Conservation (phyloP, 1,140 invertebrate species). For the Campoletis sonorensis region DNA sequence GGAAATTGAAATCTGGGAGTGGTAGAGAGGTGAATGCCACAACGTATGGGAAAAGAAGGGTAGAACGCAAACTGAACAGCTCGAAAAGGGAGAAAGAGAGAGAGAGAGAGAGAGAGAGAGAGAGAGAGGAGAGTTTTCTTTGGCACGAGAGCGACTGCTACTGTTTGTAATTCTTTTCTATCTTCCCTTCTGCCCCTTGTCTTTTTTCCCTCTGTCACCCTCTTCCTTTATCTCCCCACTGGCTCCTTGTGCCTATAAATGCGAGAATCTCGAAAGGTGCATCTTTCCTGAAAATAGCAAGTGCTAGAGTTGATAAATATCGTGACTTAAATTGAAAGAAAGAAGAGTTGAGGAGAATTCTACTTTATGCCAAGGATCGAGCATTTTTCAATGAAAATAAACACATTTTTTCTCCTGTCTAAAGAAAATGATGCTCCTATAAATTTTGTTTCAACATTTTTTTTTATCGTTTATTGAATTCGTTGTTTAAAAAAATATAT, state of each 20-base stretch:
- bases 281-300: conserved; percentile 3
- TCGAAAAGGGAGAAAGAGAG: too few relatives aligned
- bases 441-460: too few relatives aligned
- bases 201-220: neutral
- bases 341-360: neutral
- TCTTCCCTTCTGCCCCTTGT: neutral
- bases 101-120: neutral
- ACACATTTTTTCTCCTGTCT: neutral
- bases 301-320: conserved; percentile 21
- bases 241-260: neutral
- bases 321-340: conserved; percentile 35
- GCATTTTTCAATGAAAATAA: neutral
- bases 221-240: neutral
- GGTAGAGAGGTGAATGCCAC: conserved; percentile 45
- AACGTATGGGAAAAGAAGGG: neutral
- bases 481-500: neutral
- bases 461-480: neutral
- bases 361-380: neutral
- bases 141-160: conserved; percentile 36
- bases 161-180: conserved; percentile 41
- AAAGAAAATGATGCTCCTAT: too few relatives aligned
- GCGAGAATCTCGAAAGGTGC: conserved; percentile 8
- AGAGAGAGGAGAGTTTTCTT: conserved; percentile 18
- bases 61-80: neutral
- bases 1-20: conserved; percentile 66